Evolutionary conservation across 37 sponge, comb jelly and placozoan genomes (phyloP).

Genomic region (Aphrocallistes beatrix): DNA sequence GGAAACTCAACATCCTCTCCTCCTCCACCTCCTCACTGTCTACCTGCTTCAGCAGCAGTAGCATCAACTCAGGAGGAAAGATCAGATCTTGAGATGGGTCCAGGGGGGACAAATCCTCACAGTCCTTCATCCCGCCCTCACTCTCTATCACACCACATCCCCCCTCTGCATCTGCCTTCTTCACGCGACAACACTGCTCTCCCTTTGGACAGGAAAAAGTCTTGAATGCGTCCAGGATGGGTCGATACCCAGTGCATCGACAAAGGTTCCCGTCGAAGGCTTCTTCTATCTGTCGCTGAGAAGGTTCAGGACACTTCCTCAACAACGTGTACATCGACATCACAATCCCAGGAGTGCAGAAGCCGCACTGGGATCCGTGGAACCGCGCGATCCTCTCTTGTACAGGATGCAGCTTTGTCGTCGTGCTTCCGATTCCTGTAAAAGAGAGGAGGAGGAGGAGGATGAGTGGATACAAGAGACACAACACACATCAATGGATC

Average conservation of each 20-base stretch:
- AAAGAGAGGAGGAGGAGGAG: not conserved
- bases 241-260: conserved; percentile 78
- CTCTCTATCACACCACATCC: conserved; percentile 2
- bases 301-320: conserved; percentile 51
- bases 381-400: conserved; percentile 73
- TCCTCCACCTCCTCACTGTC: too few species aligned
- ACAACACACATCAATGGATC: too few species aligned
- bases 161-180: conserved; percentile 22
- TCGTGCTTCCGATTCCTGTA: conserved; percentile 53
- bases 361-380: conserved; percentile 85
- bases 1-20: conserved; percentile 30
- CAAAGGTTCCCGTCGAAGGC: conserved; percentile 80
- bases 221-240: conserved; percentile 71
- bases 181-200: conserved; percentile 35
- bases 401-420: conserved; percentile 44
- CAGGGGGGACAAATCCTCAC: conserved; percentile 30
- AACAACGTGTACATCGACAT: conserved; percentile 89
- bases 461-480: not conserved
- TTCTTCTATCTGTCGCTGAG: conserved; percentile 58
- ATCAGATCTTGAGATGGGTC: conserved; percentile 73
- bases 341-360: conserved; percentile 87
- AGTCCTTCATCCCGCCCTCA: not conserved
- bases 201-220: conserved; percentile 31
- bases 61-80: conserved; percentile 67
- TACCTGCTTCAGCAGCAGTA: conserved; percentile 4